Base-by-base conservation (phyloP, 1,140 invertebrate species). In the Mya arenaria region DNA sequence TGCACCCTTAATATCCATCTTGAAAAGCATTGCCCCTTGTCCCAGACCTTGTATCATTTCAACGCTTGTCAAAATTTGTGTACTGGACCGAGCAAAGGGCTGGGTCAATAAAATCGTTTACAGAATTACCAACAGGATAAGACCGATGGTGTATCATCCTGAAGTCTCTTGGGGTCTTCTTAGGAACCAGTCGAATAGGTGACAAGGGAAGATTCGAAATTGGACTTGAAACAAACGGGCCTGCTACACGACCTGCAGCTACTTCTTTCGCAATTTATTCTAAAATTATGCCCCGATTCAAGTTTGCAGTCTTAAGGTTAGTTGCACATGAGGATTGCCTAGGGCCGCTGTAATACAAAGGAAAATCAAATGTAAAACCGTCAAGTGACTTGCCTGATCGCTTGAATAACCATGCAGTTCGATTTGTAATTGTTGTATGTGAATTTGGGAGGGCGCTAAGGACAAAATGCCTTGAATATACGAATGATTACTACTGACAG, bases 91-190 rank as follows among this genome's bases (percentile, higher is more conserved):
- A 83, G 36, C 44, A 80, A 25, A 66, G 32, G 0, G 74, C 66
- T 23, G 84, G 84, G 15, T 77, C 66, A 25, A 86, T 86, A 55
- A 71, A 63, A 30, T 78, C 73, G 66, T 84, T 86, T 13, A 84
- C n/a, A 5, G 71, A 66, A 17, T 69, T 32, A 2, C 63, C 63
- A n/a, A 63, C 34, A 1, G 79, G 73, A 48, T 66, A 78, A 13
- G 73, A 82, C 23, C 82, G 39, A 60, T 85, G 71, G 36, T 82
- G 41, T 15, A 85, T 83, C 1, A 83, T 2, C 8, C 71, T 58
- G 28, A 60, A 74, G 52, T 71, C 41, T 19, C n/a, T 41, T 32
- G 37, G 37, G 32, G 32, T 15, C 17, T 39, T 17, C 30, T 71
- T 71, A 4, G 41, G 41, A 48, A 79, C 63, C 15, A 79, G 34